These are phyloP conservation scores for Camptogramma bilineatum DNA, from an alignment of 2,888 invertebrate species.

Conservation along the genomic window DNA sequence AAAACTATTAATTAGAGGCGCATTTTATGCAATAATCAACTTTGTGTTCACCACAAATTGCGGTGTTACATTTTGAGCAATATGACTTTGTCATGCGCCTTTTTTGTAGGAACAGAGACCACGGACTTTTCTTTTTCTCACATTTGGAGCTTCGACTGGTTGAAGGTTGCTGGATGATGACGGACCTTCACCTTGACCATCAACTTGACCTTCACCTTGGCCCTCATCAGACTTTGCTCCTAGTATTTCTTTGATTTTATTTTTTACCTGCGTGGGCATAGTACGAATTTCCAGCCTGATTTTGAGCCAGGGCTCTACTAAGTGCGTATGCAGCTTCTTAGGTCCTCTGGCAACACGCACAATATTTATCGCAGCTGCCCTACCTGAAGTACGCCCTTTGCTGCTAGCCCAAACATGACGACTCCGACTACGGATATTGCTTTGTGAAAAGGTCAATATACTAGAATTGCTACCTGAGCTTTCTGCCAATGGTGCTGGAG, in stretches of 20 bases:
- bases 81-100: slow-evolving; percentile 27
- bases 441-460: slow-evolving; percentile 27
- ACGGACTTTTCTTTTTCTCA: slow-evolving; percentile 18
- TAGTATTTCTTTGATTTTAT: too few relatives aligned
- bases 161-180: too few relatives aligned
- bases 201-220: too few relatives aligned
- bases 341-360: slow-evolving; percentile 19
- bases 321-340: slow-evolving; percentile 27
- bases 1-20: slow-evolving; percentile 16
- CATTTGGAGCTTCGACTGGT: too few relatives aligned
- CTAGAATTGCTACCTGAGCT: slow-evolving; percentile 19
- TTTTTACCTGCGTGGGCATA: slow-evolving; percentile 31
- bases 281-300: too few relatives aligned
- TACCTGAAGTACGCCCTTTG: slow-evolving; percentile 26
- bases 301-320: too few relatives aligned
- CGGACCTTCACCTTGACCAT: too few relatives aligned
- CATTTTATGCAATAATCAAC: too few relatives aligned
- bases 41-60: slow-evolving; percentile 27
- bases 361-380: slow-evolving; percentile 13
- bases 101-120: slow-evolving; percentile 25
- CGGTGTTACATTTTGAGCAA: slow-evolving; percentile 26
- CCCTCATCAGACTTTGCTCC: too few relatives aligned
- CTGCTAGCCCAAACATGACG: slow-evolving; percentile 30
- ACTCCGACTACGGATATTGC: slow-evolving; percentile 18
- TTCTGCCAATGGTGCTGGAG: slow-evolving; percentile 11